These are phyloP conservation scores for Calypte anna DNA, from an alignment of 2,113 vertebrate genomes.

Conservation along the genomic window DNA sequence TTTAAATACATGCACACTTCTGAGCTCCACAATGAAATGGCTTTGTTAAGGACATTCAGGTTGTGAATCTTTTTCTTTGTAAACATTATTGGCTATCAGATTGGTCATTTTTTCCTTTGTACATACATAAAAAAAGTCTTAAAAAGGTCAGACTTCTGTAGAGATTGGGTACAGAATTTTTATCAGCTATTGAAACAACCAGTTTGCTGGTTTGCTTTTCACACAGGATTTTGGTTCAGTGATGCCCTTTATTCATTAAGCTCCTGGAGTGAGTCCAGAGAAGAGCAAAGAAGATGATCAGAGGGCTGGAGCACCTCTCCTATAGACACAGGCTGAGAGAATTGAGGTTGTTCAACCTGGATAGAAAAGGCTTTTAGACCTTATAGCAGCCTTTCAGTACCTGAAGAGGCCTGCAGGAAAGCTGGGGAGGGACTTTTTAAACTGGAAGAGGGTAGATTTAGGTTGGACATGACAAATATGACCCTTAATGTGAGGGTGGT, in stretches of 20 bases:
- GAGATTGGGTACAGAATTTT: not conserved
- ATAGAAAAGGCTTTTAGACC: too few species aligned
- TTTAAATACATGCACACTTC: not conserved
- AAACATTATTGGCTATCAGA: not conserved
- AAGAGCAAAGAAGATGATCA: too few species aligned
- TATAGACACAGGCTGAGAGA: too few species aligned
- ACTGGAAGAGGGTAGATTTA: too few species aligned
- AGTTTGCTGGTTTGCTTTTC: not conserved
- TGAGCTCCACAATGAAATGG: not conserved
- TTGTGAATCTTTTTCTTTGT: not conserved
- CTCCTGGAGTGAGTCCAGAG: too few species aligned
- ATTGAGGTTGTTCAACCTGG: too few species aligned
- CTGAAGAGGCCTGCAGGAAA: too few species aligned
- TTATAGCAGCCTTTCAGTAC: too few species aligned
- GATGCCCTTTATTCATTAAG: not conserved
- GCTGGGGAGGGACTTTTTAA: too few species aligned
- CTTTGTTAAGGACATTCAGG: not conserved
- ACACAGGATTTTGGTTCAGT: not conserved
- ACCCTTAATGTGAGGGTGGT: too few species aligned
- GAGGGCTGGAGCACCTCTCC: too few species aligned
- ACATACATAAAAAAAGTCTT: not conserved
- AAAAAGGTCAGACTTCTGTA: not conserved
- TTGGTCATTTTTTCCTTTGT: not conserved
- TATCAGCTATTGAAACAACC: not conserved
- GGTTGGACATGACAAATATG: too few species aligned